Base-by-base conservation (phyloP, 2,797 vertebrate species). In the Galago senegalensis region DNA sequence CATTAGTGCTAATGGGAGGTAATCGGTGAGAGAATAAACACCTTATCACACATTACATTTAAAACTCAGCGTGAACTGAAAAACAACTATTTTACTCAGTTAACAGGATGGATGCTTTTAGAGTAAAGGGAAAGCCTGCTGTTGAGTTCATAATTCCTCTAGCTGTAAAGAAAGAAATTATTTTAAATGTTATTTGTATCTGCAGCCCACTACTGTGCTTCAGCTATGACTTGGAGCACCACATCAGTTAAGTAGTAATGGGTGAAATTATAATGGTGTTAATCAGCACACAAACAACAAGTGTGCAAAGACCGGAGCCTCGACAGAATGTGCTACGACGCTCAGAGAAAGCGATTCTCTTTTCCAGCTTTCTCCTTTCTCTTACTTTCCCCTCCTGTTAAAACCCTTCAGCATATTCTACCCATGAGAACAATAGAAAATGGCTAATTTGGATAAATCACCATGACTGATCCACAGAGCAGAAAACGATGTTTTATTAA, bases 11-110 rank as follows among this genome's bases (percentile, higher is more conserved):
- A 94, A 97, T 90, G 34, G 97, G 96, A 93, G 89, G 92, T 97
- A 98, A 97, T 98, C 81, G 60, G 92, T 56, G 75, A 70, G 81
- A 96, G 88, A 96, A 97, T 96, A 97, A 96, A 97, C 94, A 97
- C 93, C 97, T 97, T 97, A 82, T 67, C 94, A 97, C 34, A 61
- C 77, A 92, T 96, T 96, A 70, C 82, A 97, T 94, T 95, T 95
- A 94, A 98, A 98, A 98, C 95, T 49, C 97, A 97, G 97, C 87
- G 69, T 97, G 97, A 98, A 94, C 65, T 93, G 80, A 92, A 97
- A 98, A 87, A 65, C 87, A 91, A 70, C 94, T 85, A 46, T 98
- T 98, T 98, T 94, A 95, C 91, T 95, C 97, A 95, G 94, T 27
- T 53, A 96, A 97, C 95, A 97, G 79, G 89, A 25, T 17, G 23